A percentile compares a stretch with the other conserved stretches of the same genome.
Evolutionary conservation across 2,113 vertebrate species (phyloP).

Genomic region (Tinamus guttatus): DNA sequence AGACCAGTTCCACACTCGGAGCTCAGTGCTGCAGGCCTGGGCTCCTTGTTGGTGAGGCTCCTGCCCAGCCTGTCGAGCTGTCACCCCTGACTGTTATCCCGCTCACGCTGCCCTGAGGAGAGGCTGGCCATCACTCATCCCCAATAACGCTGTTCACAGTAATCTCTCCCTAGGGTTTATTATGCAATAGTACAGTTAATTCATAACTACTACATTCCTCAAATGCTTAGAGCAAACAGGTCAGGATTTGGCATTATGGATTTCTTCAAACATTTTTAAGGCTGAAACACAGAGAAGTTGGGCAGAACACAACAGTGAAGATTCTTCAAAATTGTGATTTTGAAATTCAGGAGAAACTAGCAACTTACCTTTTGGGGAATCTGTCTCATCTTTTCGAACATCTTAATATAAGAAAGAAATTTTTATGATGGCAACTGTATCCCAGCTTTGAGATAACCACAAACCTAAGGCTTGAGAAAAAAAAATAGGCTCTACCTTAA

Average conservation of each 20-base stretch:
- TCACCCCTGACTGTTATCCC: not conserved
- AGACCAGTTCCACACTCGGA: not conserved
- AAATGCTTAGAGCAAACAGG: not conserved
- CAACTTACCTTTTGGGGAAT: rapidly evolving
- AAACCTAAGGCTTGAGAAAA: not conserved
- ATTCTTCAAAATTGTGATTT: not conserved
- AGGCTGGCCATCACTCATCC: not conserved
- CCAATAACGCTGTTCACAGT: not conserved
- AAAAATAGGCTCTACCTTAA: not conserved
- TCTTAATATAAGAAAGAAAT: not conserved
- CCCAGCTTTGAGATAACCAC: not conserved
- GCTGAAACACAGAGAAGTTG: not conserved
- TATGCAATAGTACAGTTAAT: not conserved
- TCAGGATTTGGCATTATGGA: not conserved
- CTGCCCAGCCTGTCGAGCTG: too few relatives aligned
- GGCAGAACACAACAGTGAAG: not conserved
- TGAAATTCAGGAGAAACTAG: not conserved
- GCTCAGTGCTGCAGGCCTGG: rapidly evolving
- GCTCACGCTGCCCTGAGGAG: rapidly evolving
- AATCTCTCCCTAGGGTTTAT: not conserved
- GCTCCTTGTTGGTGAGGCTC: too few relatives aligned
- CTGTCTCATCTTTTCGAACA: not conserved
- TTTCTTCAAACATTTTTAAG: not conserved
- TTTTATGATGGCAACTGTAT: not conserved
- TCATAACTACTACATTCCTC: not conserved